phyloP scores from a whole-genome alignment of 2,113 vertebrate genomes.

The Mixornis gularis region DNA sequence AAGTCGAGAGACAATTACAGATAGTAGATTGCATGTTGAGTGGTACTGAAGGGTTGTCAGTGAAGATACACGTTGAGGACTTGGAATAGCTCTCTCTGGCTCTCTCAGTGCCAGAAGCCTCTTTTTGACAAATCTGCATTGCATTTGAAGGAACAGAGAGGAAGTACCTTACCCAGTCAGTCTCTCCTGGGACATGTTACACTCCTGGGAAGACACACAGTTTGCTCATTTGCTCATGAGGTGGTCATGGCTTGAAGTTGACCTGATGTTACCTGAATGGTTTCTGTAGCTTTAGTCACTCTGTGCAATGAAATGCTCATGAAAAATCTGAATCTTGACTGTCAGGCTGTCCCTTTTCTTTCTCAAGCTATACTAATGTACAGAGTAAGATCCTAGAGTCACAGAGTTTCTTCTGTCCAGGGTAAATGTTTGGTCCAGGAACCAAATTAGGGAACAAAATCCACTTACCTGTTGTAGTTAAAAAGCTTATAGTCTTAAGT shows the following conservation, averaged over 20 bases:
- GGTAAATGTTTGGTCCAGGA: background rate
- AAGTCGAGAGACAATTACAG: background rate
- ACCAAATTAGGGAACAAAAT: background rate
- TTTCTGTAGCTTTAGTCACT: background rate
- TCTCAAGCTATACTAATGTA: background rate
- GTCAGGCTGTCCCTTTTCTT: background rate
- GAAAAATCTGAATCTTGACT: background rate
- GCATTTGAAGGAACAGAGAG: background rate
- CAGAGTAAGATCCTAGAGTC: background rate
- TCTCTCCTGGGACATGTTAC: background rate
- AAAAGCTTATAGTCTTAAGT: background rate
- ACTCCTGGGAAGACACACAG: accelerated
- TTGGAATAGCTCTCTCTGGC: background rate
- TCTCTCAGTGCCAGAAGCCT: background rate
- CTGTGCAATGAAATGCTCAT: background rate
- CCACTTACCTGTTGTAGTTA: background rate
- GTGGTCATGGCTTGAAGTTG: background rate
- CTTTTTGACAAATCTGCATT: background rate
- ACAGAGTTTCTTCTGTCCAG: background rate
- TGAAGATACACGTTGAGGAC: background rate
- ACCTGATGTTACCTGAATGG: background rate
- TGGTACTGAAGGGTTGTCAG: background rate
- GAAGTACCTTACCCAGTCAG: background rate
- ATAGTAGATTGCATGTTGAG: background rate
- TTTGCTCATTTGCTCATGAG: background rate